Percentiles rank a stretch among this genome's conserved stretches.
Evolutionary conservation across 2,797 vertebrate species (phyloP).

Genomic region (Gobio occitaniae): DNA sequence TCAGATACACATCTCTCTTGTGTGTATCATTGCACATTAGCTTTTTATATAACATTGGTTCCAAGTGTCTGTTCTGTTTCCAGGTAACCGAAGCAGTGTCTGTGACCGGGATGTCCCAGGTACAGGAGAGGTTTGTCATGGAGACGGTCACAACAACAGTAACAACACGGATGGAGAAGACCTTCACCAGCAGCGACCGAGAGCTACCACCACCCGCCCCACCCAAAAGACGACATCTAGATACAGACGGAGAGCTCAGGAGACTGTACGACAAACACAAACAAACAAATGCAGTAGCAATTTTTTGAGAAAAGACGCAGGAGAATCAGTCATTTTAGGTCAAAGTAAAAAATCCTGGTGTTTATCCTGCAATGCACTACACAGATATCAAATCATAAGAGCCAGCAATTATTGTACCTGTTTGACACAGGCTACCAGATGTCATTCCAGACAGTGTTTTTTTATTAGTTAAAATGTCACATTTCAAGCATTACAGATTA

Average conservation of each 20-base stretch:
- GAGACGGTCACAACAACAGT: slow-evolving; percentile 68
- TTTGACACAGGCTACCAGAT: not conserved
- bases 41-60: not conserved
- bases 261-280: slow-evolving; percentile 80
- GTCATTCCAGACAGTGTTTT: not conserved
- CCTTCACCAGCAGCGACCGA: slow-evolving; percentile 68
- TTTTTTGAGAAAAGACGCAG: too few relatives aligned
- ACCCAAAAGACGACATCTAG: slow-evolving; percentile 89
- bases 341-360: not conserved
- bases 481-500: not conserved
- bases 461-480: not conserved
- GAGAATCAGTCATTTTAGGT: not conserved
- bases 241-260: slow-evolving; percentile 83
- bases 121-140: slow-evolving; percentile 76
- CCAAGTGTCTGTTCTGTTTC: slow-evolving; percentile 1
- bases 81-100: slow-evolving; percentile 90
- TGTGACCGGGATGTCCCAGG: slow-evolving; percentile 79
- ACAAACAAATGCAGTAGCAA: not conserved
- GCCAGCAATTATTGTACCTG: not conserved
- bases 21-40: not conserved
- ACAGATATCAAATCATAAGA: not conserved
- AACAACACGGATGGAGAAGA: slow-evolving; percentile 70
- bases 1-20: slow-evolving; percentile 62
- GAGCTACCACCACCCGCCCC: slow-evolving; percentile 86
- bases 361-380: not conserved